Evolutionary conservation across 2,888 invertebrate genomes (phyloP).

Genomic region (Ashinkailepas kermadecensis): DNA sequence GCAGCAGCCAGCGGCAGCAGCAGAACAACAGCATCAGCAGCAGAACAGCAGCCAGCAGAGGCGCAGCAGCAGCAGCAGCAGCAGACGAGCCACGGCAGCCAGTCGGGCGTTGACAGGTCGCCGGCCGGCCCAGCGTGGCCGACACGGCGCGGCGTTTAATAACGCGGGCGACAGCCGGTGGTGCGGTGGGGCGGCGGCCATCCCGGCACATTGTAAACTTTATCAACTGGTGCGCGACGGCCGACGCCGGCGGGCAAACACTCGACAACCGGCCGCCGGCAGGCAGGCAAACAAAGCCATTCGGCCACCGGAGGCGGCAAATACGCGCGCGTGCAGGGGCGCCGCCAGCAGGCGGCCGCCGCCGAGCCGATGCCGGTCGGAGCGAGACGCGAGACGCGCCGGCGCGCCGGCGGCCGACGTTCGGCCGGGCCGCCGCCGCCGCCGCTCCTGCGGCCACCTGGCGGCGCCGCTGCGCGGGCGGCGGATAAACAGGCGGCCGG

Average conservation of each 20-base stretch:
- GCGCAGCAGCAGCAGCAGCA: too few species aligned
- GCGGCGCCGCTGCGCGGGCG: not conserved
- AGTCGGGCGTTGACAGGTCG: too few species aligned
- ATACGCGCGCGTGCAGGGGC: not conserved
- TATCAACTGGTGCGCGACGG: constrained; percentile 1
- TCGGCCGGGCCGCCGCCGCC: too few species aligned
- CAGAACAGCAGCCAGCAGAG: too few species aligned
- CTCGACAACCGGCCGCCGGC: not conserved
- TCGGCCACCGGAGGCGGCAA: not conserved
- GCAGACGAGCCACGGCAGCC: too few species aligned
- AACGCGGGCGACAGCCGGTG: not conserved
- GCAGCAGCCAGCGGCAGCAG: too few species aligned
- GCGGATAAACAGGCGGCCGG: not conserved
- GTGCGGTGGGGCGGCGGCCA: not conserved
- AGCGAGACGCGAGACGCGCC: too few species aligned
- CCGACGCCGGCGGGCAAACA: not conserved
- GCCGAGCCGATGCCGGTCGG: too few species aligned
- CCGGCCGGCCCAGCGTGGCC: too few species aligned
- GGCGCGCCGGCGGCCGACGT: too few species aligned
- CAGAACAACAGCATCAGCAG: too few species aligned
- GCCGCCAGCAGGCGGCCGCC: not conserved
- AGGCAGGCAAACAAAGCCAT: not conserved
- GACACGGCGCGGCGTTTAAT: not conserved
- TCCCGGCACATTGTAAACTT: not conserved
- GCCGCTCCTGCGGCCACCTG: not conserved